Conservation (phyloP, 2,113 vertebrate genomes). For the Nerophis lumbriciformis region DNA sequence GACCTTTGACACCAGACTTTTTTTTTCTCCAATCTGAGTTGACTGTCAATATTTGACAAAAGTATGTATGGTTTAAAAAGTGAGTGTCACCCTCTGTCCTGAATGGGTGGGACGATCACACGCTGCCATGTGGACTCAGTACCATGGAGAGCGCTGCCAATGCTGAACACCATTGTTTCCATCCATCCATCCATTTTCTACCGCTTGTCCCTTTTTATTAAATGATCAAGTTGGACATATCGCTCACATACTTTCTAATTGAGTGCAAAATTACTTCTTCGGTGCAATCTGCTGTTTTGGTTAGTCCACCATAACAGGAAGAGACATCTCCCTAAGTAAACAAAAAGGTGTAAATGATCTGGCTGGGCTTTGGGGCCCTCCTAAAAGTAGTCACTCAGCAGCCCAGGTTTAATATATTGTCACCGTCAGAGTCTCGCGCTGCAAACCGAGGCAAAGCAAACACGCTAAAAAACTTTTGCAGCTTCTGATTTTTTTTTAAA, state of each 20-base stretch:
- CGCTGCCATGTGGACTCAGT: conserved; percentile 18
- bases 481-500: neutral
- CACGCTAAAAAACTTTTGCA: neutral
- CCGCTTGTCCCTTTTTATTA: neutral
- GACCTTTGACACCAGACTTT: neutral
- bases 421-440: neutral
- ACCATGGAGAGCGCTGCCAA: conserved; percentile 47
- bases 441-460: too few relatives aligned
- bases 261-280: neutral
- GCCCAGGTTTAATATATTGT: conserved; percentile 14
- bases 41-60: too few relatives aligned
- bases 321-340: conserved; percentile 45
- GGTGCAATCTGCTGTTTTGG: neutral
- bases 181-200: too few relatives aligned
- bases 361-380: neutral
- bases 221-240: neutral
- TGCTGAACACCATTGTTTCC: neutral
- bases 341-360: conserved; percentile 65
- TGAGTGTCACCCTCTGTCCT: too few relatives aligned
- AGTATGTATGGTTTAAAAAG: neutral
- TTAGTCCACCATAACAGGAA: conserved; percentile 65
- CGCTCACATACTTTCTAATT: neutral
- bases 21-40: neutral
- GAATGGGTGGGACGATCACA: neutral
- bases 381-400: neutral